Conservation (phyloP, 1,140 invertebrate genomes). For the Pomacea maculata region DNA sequence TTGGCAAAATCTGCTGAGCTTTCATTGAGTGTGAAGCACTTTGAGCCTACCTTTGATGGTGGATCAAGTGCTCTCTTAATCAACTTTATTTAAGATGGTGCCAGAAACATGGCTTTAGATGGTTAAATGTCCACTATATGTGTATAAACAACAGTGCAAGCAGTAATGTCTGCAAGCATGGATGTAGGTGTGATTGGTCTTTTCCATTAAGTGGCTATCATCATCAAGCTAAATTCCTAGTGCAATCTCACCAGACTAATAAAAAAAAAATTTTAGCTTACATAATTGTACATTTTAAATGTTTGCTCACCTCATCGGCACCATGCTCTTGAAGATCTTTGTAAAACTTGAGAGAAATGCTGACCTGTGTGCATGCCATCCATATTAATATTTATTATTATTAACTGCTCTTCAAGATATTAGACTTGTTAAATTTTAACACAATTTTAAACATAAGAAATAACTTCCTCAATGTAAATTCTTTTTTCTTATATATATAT, state of each 20-base stretch:
- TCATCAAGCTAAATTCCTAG: neutral
- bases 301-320: slow-evolving; percentile 80
- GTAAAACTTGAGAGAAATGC: slow-evolving; percentile 98
- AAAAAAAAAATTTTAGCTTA: neutral
- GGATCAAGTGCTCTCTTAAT: too few species aligned
- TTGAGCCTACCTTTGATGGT: too few species aligned
- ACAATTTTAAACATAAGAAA: too few species aligned
- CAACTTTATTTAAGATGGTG: neutral
- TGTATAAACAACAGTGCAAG: too few species aligned
- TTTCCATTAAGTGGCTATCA: too few species aligned
- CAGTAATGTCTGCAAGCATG: too few species aligned
- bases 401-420: neutral
- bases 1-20: too few species aligned
- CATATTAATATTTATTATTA: neutral
- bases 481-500: too few species aligned
- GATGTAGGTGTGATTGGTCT: too few species aligned
- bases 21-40: too few species aligned
- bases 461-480: too few species aligned
- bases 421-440: neutral
- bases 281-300: neutral
- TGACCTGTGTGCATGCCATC: slow-evolving; percentile 78
- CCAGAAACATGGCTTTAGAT: neutral
- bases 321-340: slow-evolving; percentile 98
- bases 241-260: neutral
- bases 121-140: too few species aligned